A percentile compares a stretch with the other conserved stretches of the same genome.
Conservation (phyloP, 2,888 invertebrate genomes). For the Cremastobaeus sp. region DNA sequence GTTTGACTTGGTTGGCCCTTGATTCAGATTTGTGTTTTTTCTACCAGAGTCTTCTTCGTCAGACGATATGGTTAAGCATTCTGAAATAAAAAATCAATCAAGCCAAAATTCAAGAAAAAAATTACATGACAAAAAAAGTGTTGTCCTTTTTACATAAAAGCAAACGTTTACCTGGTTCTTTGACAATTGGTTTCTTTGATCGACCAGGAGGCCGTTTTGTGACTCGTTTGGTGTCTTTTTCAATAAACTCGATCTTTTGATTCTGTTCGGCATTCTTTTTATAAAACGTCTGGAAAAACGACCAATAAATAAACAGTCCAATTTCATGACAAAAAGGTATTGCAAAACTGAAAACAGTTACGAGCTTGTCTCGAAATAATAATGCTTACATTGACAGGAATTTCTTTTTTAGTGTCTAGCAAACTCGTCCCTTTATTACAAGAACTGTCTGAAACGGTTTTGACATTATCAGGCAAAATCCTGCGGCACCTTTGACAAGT, state of each 20-base stretch:
- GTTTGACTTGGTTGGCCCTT: conserved; percentile 50
- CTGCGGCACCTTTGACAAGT: conserved; percentile 87
- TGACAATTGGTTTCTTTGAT: conserved; percentile 36
- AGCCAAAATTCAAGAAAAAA: not conserved
- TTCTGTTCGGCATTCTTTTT: conserved; percentile 70
- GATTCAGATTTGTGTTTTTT: conserved; percentile 52
- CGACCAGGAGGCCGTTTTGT: conserved; percentile 16
- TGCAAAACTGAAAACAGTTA: not conserved
- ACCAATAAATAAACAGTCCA: conserved; percentile 21
- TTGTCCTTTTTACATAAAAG: not conserved
- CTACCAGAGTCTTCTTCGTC: conserved; percentile 75
- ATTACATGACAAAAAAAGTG: not conserved
- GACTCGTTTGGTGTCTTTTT: conserved; percentile 39
- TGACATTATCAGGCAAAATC: conserved; percentile 86
- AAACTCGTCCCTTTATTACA: conserved; percentile 33
- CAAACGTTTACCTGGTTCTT: conserved; percentile 43
- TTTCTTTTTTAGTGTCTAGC: conserved; percentile 62
- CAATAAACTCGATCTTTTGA: conserved; percentile 33
- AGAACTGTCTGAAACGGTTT: conserved; percentile 72
- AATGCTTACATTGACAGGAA: conserved; percentile 60
- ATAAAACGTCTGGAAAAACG: conserved; percentile 69
- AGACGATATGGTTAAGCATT: conserved; percentile 78
- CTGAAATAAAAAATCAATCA: conserved; percentile 61
- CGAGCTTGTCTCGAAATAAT: not conserved
- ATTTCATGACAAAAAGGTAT: not conserved